Conservation (phyloP, 2,797 vertebrate genomes). For the Emydoidea blandingii region DNA sequence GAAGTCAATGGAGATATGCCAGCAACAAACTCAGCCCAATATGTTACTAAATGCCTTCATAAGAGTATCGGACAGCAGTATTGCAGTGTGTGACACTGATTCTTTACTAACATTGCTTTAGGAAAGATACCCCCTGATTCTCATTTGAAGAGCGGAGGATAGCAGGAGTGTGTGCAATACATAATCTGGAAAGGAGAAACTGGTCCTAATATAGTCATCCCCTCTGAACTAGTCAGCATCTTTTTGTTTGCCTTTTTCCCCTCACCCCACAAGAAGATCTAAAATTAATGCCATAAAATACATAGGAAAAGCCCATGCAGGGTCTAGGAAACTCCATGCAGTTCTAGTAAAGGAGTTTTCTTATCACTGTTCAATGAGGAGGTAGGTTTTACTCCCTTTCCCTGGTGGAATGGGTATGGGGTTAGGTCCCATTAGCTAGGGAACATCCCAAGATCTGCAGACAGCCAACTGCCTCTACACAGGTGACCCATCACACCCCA, state of each 20-base stretch:
- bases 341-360: background rate
- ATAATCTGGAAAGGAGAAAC: background rate
- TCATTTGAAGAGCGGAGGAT: background rate
- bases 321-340: background rate
- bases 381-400: background rate
- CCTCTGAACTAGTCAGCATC: background rate
- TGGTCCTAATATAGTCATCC: background rate
- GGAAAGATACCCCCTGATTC: background rate
- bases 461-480: background rate
- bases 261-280: background rate
- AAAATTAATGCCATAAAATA: background rate
- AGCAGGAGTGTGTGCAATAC: background rate
- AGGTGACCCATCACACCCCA: background rate
- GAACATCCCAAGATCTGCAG: background rate
- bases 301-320: background rate
- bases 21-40: rapidly evolving
- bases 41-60: background rate
- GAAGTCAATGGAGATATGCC: rapidly evolving
- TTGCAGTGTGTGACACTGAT: background rate
- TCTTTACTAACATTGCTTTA: background rate
- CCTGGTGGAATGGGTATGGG: background rate
- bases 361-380: background rate
- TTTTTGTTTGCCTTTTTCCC: background rate
- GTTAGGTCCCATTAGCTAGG: background rate
- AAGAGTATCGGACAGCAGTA: rapidly evolving